Conservation (phyloP, 2,113 vertebrate species). For the Hemiscyllium ocellatum region DNA sequence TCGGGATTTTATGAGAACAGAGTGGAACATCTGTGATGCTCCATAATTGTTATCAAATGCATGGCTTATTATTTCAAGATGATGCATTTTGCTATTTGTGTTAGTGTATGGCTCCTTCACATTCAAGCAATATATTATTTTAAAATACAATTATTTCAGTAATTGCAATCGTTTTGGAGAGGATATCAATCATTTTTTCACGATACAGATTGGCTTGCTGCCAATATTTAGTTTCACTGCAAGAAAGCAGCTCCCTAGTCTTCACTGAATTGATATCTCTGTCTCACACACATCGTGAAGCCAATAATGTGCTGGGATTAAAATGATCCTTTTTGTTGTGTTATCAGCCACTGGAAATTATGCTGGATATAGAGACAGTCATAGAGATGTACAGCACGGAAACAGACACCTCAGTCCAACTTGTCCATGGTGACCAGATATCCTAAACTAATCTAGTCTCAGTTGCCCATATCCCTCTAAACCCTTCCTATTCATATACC, state of each 20-base stretch:
- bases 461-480: too few relatives aligned
- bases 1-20: not conserved
- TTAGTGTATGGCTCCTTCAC: not conserved
- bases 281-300: not conserved
- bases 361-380: too few relatives aligned
- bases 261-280: not conserved
- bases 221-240: not conserved
- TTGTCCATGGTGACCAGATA: too few relatives aligned
- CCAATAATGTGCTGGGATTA: not conserved
- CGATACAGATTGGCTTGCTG: not conserved
- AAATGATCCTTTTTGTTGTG: not conserved
- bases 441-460: too few relatives aligned
- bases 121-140: conserved; percentile 3
- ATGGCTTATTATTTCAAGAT: not conserved
- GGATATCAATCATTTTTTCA: not conserved
- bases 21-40: not conserved
- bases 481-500: too few relatives aligned
- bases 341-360: not conserved
- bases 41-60: not conserved
- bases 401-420: too few relatives aligned
- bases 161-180: not conserved
- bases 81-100: not conserved
- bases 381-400: too few relatives aligned
- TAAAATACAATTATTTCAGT: not conserved
- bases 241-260: not conserved